phyloP scores from a whole-genome alignment of 2,888 invertebrate species.

The Diploptera punctata region DNA sequence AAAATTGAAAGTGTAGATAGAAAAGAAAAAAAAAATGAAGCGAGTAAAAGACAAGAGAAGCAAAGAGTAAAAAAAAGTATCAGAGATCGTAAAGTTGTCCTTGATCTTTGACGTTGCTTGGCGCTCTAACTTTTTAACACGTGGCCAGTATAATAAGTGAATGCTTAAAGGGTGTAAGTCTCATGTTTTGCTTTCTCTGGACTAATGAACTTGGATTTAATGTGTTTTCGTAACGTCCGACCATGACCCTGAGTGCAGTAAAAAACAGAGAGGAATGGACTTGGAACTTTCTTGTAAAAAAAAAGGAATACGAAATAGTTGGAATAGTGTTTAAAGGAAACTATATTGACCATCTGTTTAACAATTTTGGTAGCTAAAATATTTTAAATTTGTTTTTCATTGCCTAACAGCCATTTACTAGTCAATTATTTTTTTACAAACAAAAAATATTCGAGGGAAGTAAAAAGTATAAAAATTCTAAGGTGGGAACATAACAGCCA shows the following conservation, averaged over 20 bases:
- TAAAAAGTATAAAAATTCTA: too few relatives aligned
- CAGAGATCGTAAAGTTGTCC: constrained; percentile 28
- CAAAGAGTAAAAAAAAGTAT: background rate
- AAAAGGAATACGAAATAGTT: too few relatives aligned
- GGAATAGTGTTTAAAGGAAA: too few relatives aligned
- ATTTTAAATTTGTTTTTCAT: too few relatives aligned
- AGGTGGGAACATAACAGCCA: too few relatives aligned
- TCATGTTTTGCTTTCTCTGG: background rate
- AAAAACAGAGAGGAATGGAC: background rate
- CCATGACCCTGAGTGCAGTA: background rate
- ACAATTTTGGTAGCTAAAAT: too few relatives aligned
- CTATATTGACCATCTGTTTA: too few relatives aligned
- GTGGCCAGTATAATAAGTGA: background rate
- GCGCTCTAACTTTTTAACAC: constrained; percentile 24
- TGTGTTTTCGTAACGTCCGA: background rate
- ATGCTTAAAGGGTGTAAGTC: background rate
- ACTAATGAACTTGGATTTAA: constrained; percentile 1
- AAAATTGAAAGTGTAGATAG: background rate
- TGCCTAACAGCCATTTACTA: too few relatives aligned
- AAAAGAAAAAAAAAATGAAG: background rate
- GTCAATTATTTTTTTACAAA: too few relatives aligned
- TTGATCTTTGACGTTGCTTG: constrained; percentile 25
- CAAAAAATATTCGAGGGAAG: too few relatives aligned
- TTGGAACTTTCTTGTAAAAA: too few relatives aligned
- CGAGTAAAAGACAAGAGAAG: background rate